Percentiles rank a stretch among this genome's conserved stretches.
Evolutionary conservation across 2,797 vertebrate genomes (phyloP).

Genomic region (Chaetophractus vellerosus): DNA sequence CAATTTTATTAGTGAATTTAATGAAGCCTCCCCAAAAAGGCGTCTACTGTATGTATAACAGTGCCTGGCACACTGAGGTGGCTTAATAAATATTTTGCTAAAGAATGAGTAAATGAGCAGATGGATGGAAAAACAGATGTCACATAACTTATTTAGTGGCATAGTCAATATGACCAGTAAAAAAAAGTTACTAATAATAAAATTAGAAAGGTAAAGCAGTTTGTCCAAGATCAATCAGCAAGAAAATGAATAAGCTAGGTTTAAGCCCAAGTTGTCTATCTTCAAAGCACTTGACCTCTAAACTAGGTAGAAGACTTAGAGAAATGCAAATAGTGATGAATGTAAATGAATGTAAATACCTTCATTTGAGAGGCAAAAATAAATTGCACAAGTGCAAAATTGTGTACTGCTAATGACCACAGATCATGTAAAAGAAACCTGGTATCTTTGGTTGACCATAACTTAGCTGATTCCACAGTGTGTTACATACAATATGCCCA

Average conservation of each 20-base stretch:
- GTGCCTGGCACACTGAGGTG: not conserved
- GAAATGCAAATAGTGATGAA: not conserved
- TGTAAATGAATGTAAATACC: not conserved
- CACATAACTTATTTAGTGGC: not conserved
- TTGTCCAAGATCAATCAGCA: not conserved
- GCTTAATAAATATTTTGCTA: not conserved
- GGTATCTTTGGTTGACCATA: not conserved
- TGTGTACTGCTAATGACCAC: not conserved
- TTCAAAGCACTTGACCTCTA: constrained; percentile 42
- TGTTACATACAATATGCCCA: not conserved
- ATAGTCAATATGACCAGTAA: constrained; percentile 1
- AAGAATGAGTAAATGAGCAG: not conserved
- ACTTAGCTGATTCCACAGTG: not conserved
- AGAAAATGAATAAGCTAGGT: constrained; percentile 36
- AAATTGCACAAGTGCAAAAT: not conserved
- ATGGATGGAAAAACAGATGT: not conserved
- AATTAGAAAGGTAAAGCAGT: constrained; percentile 18
- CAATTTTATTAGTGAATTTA: constrained; percentile 20
- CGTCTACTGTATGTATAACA: not conserved
- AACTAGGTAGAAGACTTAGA: constrained; percentile 1
- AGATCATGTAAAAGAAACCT: not conserved
- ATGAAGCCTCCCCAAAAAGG: not conserved
- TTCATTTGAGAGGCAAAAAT: not conserved
- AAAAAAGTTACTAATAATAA: not conserved
- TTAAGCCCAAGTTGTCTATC: not conserved